Conservation (phyloP, 2,888 invertebrate species). For the Elysia crispata region DNA sequence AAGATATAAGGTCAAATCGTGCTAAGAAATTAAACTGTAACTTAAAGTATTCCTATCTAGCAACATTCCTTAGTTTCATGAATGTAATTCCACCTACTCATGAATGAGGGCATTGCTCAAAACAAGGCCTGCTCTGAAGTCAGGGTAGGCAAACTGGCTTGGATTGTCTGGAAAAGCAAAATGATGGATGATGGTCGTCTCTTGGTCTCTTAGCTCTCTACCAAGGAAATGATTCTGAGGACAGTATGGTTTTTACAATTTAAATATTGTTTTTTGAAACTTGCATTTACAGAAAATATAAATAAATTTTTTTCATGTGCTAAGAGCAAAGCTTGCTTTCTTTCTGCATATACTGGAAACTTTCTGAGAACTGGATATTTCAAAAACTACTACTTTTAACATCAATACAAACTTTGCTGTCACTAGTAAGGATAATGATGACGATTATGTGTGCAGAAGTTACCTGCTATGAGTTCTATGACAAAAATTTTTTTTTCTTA, state of each 20-base stretch:
- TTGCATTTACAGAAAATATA: background rate
- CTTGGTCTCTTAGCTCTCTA: slow-evolving; percentile 86
- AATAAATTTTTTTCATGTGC: too few species aligned
- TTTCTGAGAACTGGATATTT: background rate
- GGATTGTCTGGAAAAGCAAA: slow-evolving; percentile 87
- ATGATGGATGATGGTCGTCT: slow-evolving; percentile 94
- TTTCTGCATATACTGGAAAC: too few species aligned
- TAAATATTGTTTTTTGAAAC: too few species aligned
- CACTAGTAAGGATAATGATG: too few species aligned
- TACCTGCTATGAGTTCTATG: background rate
- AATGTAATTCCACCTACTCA: slow-evolving; percentile 80
- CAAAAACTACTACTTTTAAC: background rate
- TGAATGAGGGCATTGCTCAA: slow-evolving; percentile 84
- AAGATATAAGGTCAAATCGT: background rate
- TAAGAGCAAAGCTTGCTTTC: too few species aligned
- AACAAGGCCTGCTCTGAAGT: slow-evolving; percentile 88
- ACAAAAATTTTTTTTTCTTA: too few species aligned
- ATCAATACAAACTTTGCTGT: too few species aligned
- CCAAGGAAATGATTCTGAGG: slow-evolving; percentile 81
- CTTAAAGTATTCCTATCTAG: background rate
- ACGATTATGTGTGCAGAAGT: too few species aligned
- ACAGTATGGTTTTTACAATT: background rate
- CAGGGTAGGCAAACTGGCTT: slow-evolving; percentile 86
- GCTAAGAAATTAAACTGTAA: background rate
- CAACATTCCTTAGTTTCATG: background rate